These are phyloP conservation scores for Brachyhypopomus occidentalis DNA, from an alignment of 2,113 vertebrate genomes.

Conservation along the genomic window DNA sequence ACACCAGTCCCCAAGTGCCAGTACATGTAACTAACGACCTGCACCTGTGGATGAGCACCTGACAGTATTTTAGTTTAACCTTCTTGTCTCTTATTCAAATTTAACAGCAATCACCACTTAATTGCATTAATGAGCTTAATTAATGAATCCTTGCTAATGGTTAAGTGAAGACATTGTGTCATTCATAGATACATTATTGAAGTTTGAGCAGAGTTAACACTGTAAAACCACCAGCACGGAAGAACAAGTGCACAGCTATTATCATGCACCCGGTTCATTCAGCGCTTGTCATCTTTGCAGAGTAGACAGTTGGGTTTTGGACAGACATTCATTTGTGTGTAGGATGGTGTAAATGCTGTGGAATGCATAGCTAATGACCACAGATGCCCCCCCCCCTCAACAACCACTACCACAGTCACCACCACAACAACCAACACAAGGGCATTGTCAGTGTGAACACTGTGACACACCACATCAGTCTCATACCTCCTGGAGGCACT, in stretches of 20 bases:
- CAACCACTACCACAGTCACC: no score
- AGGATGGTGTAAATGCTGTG: constrained; percentile 31
- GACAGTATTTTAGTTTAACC: no score
- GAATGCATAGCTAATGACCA: constrained; percentile 27
- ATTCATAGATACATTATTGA: neutral
- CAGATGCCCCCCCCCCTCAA: no score
- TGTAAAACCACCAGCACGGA: neutral
- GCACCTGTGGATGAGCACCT: no score
- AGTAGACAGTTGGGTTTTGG: neutral
- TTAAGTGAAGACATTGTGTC: no score
- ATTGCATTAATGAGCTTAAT: no score
- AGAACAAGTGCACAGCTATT: neutral
- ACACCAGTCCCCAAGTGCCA: neutral
- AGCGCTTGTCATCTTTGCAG: neutral
- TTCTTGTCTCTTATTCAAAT: no score
- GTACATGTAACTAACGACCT: neutral
- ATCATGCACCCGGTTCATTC: neutral
- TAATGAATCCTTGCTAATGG: no score
- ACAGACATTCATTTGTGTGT: constrained; percentile 4
- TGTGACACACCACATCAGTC: constrained; percentile 13
- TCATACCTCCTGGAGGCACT: constrained; percentile 17
- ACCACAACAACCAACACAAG: constrained; percentile 6
- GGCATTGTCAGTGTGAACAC: constrained; percentile 35
- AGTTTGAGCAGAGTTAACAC: no score
- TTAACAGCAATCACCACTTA: no score